Percentiles rank a stretch among this genome's conserved stretches.
These are phyloP conservation scores for Fissipunctia ypsillon DNA, from an alignment of 2,888 invertebrate genomes.

Conservation along the genomic window DNA sequence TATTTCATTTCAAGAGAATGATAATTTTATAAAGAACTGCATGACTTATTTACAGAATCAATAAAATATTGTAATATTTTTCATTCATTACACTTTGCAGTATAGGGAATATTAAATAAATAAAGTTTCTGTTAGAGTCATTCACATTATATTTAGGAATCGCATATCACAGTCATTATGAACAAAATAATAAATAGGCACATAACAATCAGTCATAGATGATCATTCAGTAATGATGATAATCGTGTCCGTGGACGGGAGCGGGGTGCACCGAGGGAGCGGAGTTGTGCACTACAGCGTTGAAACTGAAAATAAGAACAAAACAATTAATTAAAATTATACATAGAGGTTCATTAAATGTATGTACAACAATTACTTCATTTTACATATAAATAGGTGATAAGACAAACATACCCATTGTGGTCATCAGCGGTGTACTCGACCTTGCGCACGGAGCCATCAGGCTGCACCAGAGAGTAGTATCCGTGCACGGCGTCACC, in stretches of 20 bases:
- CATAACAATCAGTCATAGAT: constrained; percentile 28
- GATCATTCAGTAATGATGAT: constrained; percentile 74
- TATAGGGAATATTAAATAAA: background rate
- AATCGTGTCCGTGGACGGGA: constrained; percentile 73
- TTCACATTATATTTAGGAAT: constrained; percentile 35
- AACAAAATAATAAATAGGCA: constrained; percentile 54
- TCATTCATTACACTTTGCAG: background rate
- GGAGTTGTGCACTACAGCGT: constrained; percentile 87
- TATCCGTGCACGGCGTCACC: constrained; percentile 91
- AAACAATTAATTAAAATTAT: too few relatives aligned
- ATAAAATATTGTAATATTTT: too few relatives aligned
- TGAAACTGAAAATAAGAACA: constrained; percentile 84
- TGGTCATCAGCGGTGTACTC: constrained; percentile 83
- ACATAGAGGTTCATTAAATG: too few relatives aligned
- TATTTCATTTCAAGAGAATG: too few relatives aligned
- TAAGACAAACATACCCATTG: constrained; percentile 55
- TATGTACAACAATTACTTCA: too few relatives aligned
- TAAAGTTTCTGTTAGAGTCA: background rate
- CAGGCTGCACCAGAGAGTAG: constrained; percentile 88
- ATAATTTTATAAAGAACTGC: too few relatives aligned
- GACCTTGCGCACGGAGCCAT: constrained; percentile 82
- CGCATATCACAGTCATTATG: constrained; percentile 36
- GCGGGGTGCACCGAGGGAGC: constrained; percentile 81
- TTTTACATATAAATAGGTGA: too few relatives aligned
- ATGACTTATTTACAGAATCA: too few relatives aligned